Base-by-base conservation (phyloP, 2,888 invertebrate species). In the Orthosia incerta region DNA sequence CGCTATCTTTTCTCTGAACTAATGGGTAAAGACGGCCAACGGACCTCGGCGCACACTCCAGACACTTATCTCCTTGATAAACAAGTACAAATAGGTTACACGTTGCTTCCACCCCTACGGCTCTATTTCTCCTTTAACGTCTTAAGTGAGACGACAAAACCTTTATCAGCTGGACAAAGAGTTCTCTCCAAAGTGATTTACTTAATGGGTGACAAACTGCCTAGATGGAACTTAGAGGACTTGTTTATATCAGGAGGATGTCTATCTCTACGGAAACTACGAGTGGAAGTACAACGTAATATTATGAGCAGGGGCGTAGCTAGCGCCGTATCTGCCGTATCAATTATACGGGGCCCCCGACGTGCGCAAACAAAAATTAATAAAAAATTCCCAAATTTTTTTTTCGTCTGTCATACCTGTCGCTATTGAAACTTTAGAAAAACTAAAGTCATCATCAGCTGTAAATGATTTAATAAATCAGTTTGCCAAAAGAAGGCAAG, bases 51-150 rank as follows among this genome's bases (percentile, higher is more conserved):
- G 90, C 90, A 89, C 92, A 92, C 91, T 92, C 88, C 89, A 89
- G 89, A 90, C 91, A 92, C 93, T 94, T 95, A 95, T 95, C 94
- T 94, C 86, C 87, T 89, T 90, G 94, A 95, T 95, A 95, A 95
- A 95, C 93, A 93, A 94, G 92, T 94, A 95, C 95, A 95, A 95
- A 95, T 95, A 92, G 93, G 91, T 92, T 91, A 94, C 93, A 94
- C 91, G 90, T 90, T 92, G 89, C 90, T 92, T 91, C 91, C 91
- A 93, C 93, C 93, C 92, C 89, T 91, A 90, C 89, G 88, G 88
- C 90, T 89, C 89, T 92, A 92, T 93, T 92, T 93, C 91, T 92
- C 86, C 89, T 91, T 93, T 94, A 93, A 92, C 92, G 91, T 93
- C 93, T 94, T 92, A 92, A 94, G 89, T 91, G 89, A 92, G 91